A percentile compares a stretch with the other conserved stretches of the same genome.
Conservation (phyloP, 2,888 invertebrate genomes). For the Bibio marci region DNA sequence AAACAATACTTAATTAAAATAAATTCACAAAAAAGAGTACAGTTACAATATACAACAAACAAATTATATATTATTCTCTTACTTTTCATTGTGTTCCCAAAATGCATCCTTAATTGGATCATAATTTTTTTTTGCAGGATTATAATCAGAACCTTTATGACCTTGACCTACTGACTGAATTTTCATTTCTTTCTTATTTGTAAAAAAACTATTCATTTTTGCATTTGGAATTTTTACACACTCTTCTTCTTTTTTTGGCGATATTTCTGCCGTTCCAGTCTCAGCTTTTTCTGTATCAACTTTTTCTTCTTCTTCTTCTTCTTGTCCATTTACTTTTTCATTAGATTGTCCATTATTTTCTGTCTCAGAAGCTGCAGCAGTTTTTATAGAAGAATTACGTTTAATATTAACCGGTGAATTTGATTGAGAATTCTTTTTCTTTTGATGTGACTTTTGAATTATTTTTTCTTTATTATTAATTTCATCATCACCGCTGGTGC, state of each 20-base stretch:
- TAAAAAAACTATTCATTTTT: no score
- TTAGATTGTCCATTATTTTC: no score
- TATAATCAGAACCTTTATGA: slow-evolving; percentile 34
- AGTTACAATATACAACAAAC: slow-evolving; percentile 3
- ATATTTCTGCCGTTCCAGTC: slow-evolving; percentile 6
- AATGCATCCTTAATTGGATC: slow-evolving; percentile 69
- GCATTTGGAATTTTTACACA: no score
- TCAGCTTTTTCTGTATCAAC: slow-evolving; percentile 9
- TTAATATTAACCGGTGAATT: no score
- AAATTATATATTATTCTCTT: slow-evolving; percentile 15
- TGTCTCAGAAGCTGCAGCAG: no score
- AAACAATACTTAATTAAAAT: slow-evolving; percentile 2
- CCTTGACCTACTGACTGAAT: slow-evolving; percentile 11
- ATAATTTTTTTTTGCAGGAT: slow-evolving; percentile 56
- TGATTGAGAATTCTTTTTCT: no score
- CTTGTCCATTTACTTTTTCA: no score
- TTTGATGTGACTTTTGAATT: no score
- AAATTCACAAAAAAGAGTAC: no score
- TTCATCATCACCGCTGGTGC: no score
- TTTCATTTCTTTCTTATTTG: slow-evolving; percentile 1
- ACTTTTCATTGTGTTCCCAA: slow-evolving; percentile 59
- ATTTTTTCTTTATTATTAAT: no score
- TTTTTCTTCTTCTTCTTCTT: slow-evolving; percentile 6
- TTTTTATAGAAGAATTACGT: no score
- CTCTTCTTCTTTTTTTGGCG: not conserved